A percentile compares a stretch with the other conserved stretches of the same genome.
These are phyloP conservation scores for Calliphora vomitoria DNA, from an alignment of 2,888 invertebrate species.

Conservation along the genomic window DNA sequence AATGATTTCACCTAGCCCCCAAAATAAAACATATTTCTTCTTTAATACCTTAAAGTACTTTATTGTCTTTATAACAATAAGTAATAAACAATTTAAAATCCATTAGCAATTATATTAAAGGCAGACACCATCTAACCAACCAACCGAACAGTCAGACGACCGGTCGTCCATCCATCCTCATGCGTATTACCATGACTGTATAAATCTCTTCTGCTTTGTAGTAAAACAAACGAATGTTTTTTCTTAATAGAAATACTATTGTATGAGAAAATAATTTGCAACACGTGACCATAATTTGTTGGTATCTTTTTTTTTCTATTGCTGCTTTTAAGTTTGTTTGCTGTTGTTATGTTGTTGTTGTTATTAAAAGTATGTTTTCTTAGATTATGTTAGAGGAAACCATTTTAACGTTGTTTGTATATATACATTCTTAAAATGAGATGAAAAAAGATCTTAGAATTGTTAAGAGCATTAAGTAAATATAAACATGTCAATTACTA, in stretches of 20 bases:
- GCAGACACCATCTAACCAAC: neutral
- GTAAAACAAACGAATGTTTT: neutral
- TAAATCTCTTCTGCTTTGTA: neutral
- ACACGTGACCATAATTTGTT: slow-evolving; percentile 21
- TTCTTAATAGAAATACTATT: neutral
- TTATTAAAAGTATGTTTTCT: neutral
- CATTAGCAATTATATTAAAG: neutral
- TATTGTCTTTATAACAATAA: neutral
- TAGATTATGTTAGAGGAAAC: neutral
- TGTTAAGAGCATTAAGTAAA: neutral
- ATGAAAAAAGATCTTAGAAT: neutral
- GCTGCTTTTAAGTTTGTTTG: no score
- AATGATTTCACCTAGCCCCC: no score
- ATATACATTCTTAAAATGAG: neutral
- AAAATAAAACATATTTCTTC: neutral
- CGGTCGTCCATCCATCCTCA: neutral
- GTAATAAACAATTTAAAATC: slow-evolving; percentile 9
- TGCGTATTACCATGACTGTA: neutral
- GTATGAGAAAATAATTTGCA: slow-evolving; percentile 16
- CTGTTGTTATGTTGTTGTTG: neutral
- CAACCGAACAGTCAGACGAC: neutral
- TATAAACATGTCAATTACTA: slow-evolving; percentile 6
- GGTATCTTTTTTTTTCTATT: neutral
- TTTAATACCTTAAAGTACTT: neutral
- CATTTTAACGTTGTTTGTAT: neutral